Conservation (phyloP, 2,797 vertebrate species). For the Enteromius mattozi region DNA sequence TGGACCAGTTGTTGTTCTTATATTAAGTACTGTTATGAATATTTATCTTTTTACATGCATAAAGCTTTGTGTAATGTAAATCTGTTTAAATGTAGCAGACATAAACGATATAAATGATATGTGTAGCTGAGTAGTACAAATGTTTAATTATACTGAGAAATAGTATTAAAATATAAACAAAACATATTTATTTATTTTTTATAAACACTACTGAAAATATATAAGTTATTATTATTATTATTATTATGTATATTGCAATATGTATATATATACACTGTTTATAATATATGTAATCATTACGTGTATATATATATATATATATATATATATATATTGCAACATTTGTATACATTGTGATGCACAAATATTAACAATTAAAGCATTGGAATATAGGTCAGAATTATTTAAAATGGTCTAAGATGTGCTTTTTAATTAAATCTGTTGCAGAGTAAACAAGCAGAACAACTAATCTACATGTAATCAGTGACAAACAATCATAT, state of each 20-base stretch:
- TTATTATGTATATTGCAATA: neutral
- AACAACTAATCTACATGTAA: neutral
- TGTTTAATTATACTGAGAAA: neutral
- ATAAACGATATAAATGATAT: neutral
- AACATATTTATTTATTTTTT: neutral
- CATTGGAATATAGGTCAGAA: neutral
- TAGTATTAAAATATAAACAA: neutral
- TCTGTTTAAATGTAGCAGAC: neutral
- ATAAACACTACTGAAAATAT: neutral
- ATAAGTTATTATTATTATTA: neutral
- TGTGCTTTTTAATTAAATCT: slow-evolving; percentile 16
- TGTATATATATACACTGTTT: neutral
- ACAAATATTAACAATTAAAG: neutral
- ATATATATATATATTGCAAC: neutral
- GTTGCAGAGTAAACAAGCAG: neutral
- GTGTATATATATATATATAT: neutral
- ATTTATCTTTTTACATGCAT: neutral
- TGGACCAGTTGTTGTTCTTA: neutral
- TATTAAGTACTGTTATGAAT: neutral
- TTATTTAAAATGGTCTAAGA: neutral
- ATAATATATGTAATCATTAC: no score
- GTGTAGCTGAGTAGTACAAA: neutral
- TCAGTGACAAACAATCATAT: slow-evolving; percentile 2
- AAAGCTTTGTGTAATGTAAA: neutral
- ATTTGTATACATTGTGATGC: neutral